Base-by-base conservation (phyloP, 2,888 invertebrate genomes). In the Bellardia pandia region DNA sequence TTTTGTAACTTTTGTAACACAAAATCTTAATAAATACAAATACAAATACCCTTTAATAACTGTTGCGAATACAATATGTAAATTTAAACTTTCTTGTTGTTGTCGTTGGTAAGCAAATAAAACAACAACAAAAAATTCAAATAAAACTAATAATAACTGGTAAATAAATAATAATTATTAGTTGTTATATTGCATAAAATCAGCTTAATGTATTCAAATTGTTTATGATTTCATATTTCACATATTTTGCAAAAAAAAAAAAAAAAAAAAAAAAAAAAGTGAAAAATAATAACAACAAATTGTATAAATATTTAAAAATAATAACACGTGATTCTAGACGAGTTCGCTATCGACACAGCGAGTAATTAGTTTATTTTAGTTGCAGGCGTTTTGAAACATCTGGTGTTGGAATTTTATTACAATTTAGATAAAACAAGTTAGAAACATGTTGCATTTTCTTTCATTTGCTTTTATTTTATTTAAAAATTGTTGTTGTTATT, bases 381-480 rank as follows among this genome's bases (percentile, higher is more conserved):
- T 66, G 74, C 72, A 78, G 81, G 68, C 62, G 23, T 83, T 66
- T 86, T 76, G 11, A 14, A 79, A 86, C 86, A 86, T 86, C 86
- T 86, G 86, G 75, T 72, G 71, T 83, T 79, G 69, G 76, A 56
- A 69, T 74, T 82, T 78, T 69, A 77, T 72, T 40, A 69, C 8
- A 75, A 53, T 72, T 81, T 71, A 64, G 64, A 11, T 66, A 64
- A 77, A 74, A 78, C 74, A 60, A 83, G 53, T 76, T 60, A 11
- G 53, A 77, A 77, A 56, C 80, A 56, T 45, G 42, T 80, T 64
- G 16, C 30, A 80, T 80, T 53, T 80, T 71, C 62, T 64, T 64
- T 45, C 56, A 64, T 66, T 66, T 33, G 37, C n/a, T 45, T 56
- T 56, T 68, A 23, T 23, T 37, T 37, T 37, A 37, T 37, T 6